Evolutionary conservation across 1,140 invertebrate species (phyloP).

Genomic region (Sinella curviseta): DNA sequence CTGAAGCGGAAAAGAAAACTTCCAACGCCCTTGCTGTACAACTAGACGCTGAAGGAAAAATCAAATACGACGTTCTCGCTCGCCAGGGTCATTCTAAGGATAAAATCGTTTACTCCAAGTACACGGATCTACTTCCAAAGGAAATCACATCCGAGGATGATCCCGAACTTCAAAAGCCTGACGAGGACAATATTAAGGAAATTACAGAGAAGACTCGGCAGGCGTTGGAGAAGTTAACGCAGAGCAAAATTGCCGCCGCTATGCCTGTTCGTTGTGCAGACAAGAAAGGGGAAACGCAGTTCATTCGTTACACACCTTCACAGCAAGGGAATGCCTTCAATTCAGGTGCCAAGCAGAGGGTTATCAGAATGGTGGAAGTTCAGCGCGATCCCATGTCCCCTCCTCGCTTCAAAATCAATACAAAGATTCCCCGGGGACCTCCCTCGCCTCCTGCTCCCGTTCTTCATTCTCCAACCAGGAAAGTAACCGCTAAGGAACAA

Average conservation of each 20-base stretch:
- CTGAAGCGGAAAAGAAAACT: conserved; percentile 68
- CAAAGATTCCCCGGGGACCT: conserved; percentile 94
- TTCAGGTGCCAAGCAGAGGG: conserved; percentile 94
- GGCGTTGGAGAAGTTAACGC: conserved; percentile 82
- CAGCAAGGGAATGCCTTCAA: conserved; percentile 94
- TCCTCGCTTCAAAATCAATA: conserved; percentile 93
- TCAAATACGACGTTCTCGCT: conserved; percentile 96
- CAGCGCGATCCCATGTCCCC: conserved; percentile 98
- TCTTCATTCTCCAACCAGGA: conserved; percentile 94
- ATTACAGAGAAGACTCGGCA: conserved; percentile 80
- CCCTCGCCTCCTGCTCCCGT: conserved; percentile 97
- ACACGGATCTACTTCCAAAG: conserved; percentile 89
- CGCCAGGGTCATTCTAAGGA: conserved; percentile 93
- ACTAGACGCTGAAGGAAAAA: conserved; percentile 87
- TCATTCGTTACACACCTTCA: conserved; percentile 95
- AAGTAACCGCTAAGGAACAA: conserved; percentile 96
- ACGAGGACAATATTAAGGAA: conserved; percentile 80
- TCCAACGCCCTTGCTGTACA: conserved; percentile 92
- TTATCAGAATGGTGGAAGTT: conserved; percentile 94
- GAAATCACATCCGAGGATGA: conserved; percentile 91
- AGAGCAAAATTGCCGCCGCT: conserved; percentile 87
- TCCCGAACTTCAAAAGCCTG: conserved; percentile 78
- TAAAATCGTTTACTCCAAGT: conserved; percentile 96
- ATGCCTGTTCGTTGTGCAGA: conserved; percentile 90
- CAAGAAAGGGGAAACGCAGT: conserved; percentile 85